Conservation (phyloP, 1,140 invertebrate species). For the Drosophila triauraria region DNA sequence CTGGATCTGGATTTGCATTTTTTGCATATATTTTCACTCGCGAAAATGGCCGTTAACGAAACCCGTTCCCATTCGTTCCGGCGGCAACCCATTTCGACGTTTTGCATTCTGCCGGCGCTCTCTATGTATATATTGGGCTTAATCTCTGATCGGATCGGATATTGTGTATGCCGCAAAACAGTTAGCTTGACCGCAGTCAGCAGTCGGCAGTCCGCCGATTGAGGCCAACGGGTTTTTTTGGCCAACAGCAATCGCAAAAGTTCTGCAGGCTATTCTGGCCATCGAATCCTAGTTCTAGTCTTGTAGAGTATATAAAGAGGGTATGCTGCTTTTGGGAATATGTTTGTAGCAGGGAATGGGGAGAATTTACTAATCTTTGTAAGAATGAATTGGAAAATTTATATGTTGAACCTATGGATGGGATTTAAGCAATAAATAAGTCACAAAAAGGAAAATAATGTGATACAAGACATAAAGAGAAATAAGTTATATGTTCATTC, state of each 20-base stretch:
- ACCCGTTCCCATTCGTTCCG: conserved; percentile 47
- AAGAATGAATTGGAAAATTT: no score
- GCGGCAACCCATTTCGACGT: conserved; percentile 60
- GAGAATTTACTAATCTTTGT: no score
- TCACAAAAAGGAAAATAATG: no score
- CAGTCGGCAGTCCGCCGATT: conserved; percentile 32
- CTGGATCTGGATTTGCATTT: conserved; percentile 42
- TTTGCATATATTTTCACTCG: conserved; percentile 13
- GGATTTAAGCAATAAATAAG: no score
- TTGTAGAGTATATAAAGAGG: background rate
- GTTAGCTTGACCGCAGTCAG: conserved; percentile 66
- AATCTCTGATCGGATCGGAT: conserved; percentile 68
- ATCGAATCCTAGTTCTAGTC: conserved; percentile 10
- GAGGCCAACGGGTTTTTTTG: conserved; percentile 76
- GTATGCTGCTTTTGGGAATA: no score
- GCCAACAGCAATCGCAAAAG: conserved; percentile 26
- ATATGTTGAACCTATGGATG: no score
- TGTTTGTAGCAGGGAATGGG: background rate
- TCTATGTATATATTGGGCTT: conserved; percentile 53
- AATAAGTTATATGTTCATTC: no score
- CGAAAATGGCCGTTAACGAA: conserved; percentile 40
- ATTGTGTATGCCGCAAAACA: conserved; percentile 63
- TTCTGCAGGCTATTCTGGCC: conserved; percentile 47
- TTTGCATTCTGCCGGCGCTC: conserved; percentile 63
- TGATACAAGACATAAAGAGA: no score